Evolutionary conservation across 2,888 invertebrate species (phyloP), one percentile per base, ranked within the genome.

Genomic region (Miltochrista miniata): DNA sequence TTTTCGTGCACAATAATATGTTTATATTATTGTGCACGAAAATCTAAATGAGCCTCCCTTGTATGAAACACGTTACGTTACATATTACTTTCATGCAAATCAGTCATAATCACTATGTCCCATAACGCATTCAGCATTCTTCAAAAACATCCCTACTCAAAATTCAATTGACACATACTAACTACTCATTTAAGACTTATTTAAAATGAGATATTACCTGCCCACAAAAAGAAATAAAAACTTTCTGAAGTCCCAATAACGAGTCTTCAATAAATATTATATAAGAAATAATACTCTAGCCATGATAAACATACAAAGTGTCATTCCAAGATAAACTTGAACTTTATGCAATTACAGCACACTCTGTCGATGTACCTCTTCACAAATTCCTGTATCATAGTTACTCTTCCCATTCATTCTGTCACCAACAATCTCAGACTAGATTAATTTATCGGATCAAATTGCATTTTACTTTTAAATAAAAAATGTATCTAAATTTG

Each of bases 341-440:
- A 45, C 30, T 5, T 24, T 24, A 36, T 41, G 38, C 41, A 37
- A 48, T 36, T 14, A 41, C 38, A 24, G 47, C 40, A 47, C 36
- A 52, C 46, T 35, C 53, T 42, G 31, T 42, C 9, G 59, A 55
- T 59, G 47, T 55, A 57, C 18, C 18, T 45, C 38, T 45, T 37
- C 48, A 30, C 50, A 59, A 53, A 48, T 45, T 47, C 47, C 42
- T 24, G 18, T 24, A 24, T 24, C 56, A 37, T 54, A 43, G 41
- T 44, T 64, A 59, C 62, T 60, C 62, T 45, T 66, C 59, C 64
- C 80, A 78, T 70, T 77, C 81, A 81, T 74, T 75, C 84, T 69
- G 74, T 76, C 74, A 76, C 76, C 74, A 76, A 80, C 74, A 68
- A 66, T 62, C 76, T 77, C 76, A 81, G 87, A 87, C 87, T 87